Evolutionary conservation across 2,113 vertebrate species (phyloP), one percentile per base, ranked within the genome.

Genomic region (Pontoporia blainvillei): DNA sequence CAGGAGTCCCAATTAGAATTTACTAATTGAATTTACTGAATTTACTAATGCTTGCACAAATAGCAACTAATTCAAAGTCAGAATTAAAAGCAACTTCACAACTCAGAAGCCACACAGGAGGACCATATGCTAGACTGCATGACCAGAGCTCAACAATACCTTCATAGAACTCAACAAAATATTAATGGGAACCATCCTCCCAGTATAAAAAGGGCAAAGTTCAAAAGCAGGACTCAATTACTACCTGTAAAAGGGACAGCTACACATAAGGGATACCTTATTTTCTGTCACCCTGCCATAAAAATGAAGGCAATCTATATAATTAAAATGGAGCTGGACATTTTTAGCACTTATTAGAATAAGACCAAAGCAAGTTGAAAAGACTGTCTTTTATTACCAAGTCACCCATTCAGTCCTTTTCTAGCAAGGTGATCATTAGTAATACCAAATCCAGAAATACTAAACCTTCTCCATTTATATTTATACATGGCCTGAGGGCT

Each of bases 11-110:
- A 89, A 61, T 72, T 67, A 94, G 84, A 41, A 41, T 49, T 49
- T 49, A 46, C 46, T 46, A 46, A 46, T 49, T 49, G 46, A 49
- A 49, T 49, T 49, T 49, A 49, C n/a, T 54, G 57, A 79, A 85
- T 94, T 85, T 92, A 92, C 49, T 79, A 29, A 31, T 75, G n/a
- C n/a, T 81, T 85, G 23, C 36, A 96, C 39, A 92, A 83, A 94
- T 18, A 83, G 31, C 61, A 95, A 90, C 23, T 78, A 94, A 73
- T 79, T 85, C 41, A 73, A 94, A 85, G 62, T n/a, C 44, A 91
- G 34, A 94, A 83, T 76, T 72, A 59, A 92, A 46, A 67, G 54
- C 34, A 92, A 72, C 54, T 84, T 90, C 34, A 92, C 44, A 92
- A 92, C 15, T n/a, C 89, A 92, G 69, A 91, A 44, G 36, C 61